Evolutionary conservation across 2,113 vertebrate genomes (phyloP).

Genomic region (Suricata suricatta): DNA sequence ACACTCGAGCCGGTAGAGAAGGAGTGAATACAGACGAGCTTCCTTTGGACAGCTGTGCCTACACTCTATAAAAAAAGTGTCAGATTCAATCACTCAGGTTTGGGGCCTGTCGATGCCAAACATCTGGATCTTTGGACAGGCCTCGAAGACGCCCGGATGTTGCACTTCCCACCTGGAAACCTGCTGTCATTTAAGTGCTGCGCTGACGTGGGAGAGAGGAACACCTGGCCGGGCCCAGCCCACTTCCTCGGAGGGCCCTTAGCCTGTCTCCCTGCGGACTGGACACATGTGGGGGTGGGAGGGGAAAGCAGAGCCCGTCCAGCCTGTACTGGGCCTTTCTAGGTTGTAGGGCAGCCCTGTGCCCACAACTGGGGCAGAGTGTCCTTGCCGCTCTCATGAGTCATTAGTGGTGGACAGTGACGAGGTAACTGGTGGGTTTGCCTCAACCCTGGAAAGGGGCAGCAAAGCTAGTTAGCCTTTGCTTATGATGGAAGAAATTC

Average conservation of each 20-base stretch:
- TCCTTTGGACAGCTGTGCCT: slow-evolving; percentile 70
- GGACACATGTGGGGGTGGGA: neutral
- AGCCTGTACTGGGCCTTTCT: neutral
- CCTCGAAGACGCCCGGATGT: slow-evolving; percentile 51
- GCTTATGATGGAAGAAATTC: neutral
- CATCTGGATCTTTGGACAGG: slow-evolving; percentile 64
- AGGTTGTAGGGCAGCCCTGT: neutral
- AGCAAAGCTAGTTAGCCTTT: neutral
- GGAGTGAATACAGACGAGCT: neutral
- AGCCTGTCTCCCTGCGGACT: neutral
- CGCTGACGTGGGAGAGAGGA: neutral
- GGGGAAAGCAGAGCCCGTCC: neutral
- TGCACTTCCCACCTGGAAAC: slow-evolving; percentile 67
- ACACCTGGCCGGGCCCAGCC: slow-evolving; percentile 49
- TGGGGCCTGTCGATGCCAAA: slow-evolving; percentile 40
- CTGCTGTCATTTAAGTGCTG: neutral
- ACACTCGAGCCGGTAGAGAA: neutral
- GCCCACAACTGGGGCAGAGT: neutral
- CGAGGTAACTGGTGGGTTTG: accelerated
- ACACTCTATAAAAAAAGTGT: slow-evolving; percentile 49
- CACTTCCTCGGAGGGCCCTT: slow-evolving; percentile 26
- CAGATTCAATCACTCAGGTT: slow-evolving; percentile 60
- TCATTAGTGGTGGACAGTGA: neutral
- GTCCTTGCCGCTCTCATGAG: accelerated
- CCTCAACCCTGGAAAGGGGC: too few species aligned